phyloP scores from a whole-genome alignment of 2,888 invertebrate species.

The Eupithecia abbreviata region DNA sequence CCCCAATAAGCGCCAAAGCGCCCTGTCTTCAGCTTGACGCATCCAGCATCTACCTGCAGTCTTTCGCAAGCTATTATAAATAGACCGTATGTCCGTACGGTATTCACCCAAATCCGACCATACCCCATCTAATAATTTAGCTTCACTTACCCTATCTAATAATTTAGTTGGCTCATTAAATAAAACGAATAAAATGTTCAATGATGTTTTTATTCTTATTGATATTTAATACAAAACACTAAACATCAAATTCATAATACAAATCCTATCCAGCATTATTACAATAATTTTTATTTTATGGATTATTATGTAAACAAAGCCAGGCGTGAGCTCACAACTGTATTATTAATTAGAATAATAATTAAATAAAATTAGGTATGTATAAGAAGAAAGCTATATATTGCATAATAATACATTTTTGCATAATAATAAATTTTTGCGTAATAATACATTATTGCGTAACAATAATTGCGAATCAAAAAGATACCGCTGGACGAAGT shows the following conservation, averaged over 20 bases:
- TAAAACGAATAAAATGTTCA: conserved; percentile 23
- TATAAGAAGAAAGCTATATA: background rate
- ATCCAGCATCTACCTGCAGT: too few species aligned
- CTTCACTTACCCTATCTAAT: too few species aligned
- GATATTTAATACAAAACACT: conserved; percentile 36
- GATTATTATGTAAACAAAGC: conserved; percentile 25
- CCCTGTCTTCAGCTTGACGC: too few species aligned
- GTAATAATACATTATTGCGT: conserved; percentile 6
- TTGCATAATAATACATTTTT: conserved; percentile 11
- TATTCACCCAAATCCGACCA: too few species aligned
- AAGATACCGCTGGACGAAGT: conserved; percentile 34
- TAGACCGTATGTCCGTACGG: too few species aligned
- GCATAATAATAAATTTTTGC: conserved; percentile 10
- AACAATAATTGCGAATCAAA: conserved; percentile 19
- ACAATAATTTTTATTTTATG: conserved; percentile 17
- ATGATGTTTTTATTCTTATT: conserved; percentile 33
- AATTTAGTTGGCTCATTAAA: background rate
- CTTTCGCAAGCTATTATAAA: too few species aligned
- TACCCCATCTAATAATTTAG: too few species aligned
- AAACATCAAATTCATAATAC: conserved; percentile 31
- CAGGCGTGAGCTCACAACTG: conserved; percentile 17
- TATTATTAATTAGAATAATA: background rate
- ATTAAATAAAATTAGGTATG: conserved; percentile 5
- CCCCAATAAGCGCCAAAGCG: too few species aligned
- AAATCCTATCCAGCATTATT: conserved; percentile 25